Evolutionary conservation across 1,140 invertebrate species (phyloP).

Genomic region (Sminthurinus signatus): DNA sequence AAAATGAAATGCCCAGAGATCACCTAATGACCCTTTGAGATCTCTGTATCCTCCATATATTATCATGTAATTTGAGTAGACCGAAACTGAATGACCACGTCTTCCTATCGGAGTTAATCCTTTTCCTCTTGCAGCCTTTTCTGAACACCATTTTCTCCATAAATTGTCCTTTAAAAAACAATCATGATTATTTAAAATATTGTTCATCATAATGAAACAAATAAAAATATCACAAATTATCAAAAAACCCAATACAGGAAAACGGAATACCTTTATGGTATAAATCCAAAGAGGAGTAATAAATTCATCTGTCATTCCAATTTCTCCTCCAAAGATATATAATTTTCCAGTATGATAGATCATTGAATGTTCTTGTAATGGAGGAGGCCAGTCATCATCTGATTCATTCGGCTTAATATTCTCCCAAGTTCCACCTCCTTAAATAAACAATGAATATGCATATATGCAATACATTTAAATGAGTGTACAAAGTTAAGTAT

Average conservation of each 20-base stretch:
- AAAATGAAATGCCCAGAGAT: constrained; percentile 83
- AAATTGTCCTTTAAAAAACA: constrained; percentile 1
- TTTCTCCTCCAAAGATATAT: constrained; percentile 83
- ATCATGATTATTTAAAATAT: constrained; percentile 1
- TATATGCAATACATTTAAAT: no score
- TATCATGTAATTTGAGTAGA: constrained; percentile 70
- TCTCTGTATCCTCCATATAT: constrained; percentile 87
- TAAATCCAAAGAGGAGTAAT: constrained; percentile 86
- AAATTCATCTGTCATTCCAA: constrained; percentile 66
- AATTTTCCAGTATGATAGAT: constrained; percentile 66
- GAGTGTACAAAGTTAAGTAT: no score
- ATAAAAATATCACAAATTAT: neutral
- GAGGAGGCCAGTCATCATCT: constrained; percentile 21
- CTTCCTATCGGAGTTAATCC: constrained; percentile 64
- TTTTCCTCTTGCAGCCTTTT: constrained; percentile 46
- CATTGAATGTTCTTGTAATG: constrained; percentile 62
- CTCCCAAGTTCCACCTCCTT: constrained; percentile 48
- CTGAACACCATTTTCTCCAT: constrained; percentile 20
- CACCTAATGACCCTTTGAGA: constrained; percentile 67
- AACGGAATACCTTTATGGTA: constrained; percentile 60
- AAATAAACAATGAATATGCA: constrained; percentile 21
- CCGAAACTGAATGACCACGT: constrained; percentile 72
- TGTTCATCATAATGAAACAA: no score
- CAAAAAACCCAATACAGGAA: neutral
- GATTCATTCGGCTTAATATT: constrained; percentile 42